These are phyloP conservation scores for Dastarcus helophoroides DNA, from an alignment of 2,888 invertebrate genomes.

Conservation along the genomic window DNA sequence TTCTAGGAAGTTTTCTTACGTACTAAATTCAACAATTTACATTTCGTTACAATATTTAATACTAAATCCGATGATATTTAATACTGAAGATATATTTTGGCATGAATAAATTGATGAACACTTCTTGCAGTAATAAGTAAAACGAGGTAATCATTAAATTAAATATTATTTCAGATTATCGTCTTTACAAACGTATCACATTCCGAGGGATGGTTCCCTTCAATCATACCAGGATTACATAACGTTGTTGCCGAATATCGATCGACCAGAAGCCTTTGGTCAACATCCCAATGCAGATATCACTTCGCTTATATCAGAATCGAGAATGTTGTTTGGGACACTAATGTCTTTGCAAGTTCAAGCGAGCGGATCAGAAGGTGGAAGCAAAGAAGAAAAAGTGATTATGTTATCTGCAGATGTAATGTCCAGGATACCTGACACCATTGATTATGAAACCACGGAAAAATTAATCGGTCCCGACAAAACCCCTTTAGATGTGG, in stretches of 20 bases:
- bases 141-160: too few relatives aligned
- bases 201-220: slow-evolving; percentile 72
- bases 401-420: slow-evolving; percentile 59
- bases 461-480: slow-evolving; percentile 61
- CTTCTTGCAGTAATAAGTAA: too few relatives aligned
- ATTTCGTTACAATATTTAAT: too few relatives aligned
- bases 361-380: slow-evolving; percentile 42
- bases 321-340: slow-evolving; percentile 63
- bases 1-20: too few relatives aligned
- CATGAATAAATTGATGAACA: too few relatives aligned
- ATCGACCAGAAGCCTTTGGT: slow-evolving; percentile 80
- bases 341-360: slow-evolving; percentile 68
- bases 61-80: too few relatives aligned
- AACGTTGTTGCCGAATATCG: slow-evolving; percentile 61
- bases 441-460: slow-evolving; percentile 67
- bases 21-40: too few relatives aligned
- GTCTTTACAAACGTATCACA: slow-evolving; percentile 61
- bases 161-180: slow-evolving; percentile 55
- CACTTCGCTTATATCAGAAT: slow-evolving; percentile 71
- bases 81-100: too few relatives aligned
- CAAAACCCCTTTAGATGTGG: slow-evolving; percentile 71
- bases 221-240: slow-evolving; percentile 74
- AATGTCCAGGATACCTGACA: slow-evolving; percentile 54
- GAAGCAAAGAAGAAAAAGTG: slow-evolving; percentile 62
- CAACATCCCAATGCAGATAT: slow-evolving; percentile 88